phyloP scores from a whole-genome alignment of 2,888 invertebrate species.

The Bimastos eiseni region DNA sequence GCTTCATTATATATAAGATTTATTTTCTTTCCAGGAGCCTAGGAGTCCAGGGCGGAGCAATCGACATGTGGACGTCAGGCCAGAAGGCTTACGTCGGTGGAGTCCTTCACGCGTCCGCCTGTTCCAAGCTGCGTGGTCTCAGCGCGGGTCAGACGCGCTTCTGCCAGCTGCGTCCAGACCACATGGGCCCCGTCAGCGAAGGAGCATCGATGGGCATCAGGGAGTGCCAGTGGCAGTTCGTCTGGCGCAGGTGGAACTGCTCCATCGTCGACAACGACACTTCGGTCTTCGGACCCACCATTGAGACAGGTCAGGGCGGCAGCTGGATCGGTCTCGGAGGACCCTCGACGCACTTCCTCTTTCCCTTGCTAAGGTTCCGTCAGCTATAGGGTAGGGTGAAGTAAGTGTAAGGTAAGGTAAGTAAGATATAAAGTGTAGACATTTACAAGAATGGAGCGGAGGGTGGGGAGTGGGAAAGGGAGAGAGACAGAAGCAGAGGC shows the following conservation, averaged over 20 bases:
- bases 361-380: neutral
- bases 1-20: neutral
- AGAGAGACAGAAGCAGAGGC: too few species aligned
- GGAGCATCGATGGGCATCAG: slow-evolving; percentile 71
- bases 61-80: slow-evolving; percentile 61
- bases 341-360: neutral
- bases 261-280: slow-evolving; percentile 72
- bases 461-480: too few species aligned
- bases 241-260: slow-evolving; percentile 83
- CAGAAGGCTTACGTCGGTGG: slow-evolving; percentile 65
- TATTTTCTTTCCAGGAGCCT: slow-evolving; percentile 38
- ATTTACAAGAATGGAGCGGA: too few species aligned
- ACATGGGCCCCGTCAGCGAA: slow-evolving; percentile 65
- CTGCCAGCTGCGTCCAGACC: slow-evolving; percentile 82
- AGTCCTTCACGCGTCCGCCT: slow-evolving; percentile 61
- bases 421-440: neutral
- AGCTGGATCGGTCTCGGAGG: slow-evolving; percentile 51
- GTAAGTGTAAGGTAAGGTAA: neutral
- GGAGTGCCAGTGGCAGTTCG: slow-evolving; percentile 86
- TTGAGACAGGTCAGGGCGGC: neutral
- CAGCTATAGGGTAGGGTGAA: neutral
- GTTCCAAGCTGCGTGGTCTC: slow-evolving; percentile 73
- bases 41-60: slow-evolving; percentile 41
- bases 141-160: slow-evolving; percentile 82
- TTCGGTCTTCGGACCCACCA: slow-evolving; percentile 75